Percentiles rank a stretch among this genome's conserved stretches.
Evolutionary conservation across 53 echinoderm and acorn worm genomes (phyloP).

Genomic region (Arbacia lixula): DNA sequence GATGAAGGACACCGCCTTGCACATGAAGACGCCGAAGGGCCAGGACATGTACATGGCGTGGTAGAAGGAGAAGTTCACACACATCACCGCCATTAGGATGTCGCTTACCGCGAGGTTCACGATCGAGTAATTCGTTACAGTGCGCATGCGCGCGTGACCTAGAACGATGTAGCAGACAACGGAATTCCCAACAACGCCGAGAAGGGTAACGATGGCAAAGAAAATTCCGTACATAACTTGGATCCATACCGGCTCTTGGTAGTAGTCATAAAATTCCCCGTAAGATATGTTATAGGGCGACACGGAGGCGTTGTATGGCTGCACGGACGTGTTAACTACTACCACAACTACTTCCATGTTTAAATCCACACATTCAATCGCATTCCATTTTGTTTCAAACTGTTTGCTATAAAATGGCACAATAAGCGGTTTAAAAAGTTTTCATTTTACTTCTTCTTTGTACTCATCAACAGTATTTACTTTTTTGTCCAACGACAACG

Average conservation of each 20-base stretch:
- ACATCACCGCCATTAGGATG: slow-evolving; percentile 88
- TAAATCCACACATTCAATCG: not conserved
- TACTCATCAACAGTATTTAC: no score
- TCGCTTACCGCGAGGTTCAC: slow-evolving; percentile 95
- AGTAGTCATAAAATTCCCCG: slow-evolving; percentile 36
- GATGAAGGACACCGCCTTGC: slow-evolving; percentile 80
- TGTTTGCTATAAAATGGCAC: no score
- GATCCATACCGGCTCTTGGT: slow-evolving; percentile 86
- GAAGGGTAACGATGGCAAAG: slow-evolving; percentile 78
- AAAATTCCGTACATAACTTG: slow-evolving; percentile 65
- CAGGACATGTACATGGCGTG: slow-evolving; percentile 79
- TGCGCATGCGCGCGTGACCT: slow-evolving; percentile 90
- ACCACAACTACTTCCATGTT: not conserved
- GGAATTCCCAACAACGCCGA: slow-evolving; percentile 88
- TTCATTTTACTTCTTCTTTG: no score
- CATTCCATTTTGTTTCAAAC: no score
- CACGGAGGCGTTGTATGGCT: not conserved
- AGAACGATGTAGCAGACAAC: slow-evolving; percentile 96
- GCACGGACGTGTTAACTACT: not conserved
- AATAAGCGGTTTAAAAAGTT: no score
- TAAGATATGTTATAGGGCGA: not conserved
- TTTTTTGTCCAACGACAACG: no score
- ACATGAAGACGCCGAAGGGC: slow-evolving; percentile 92
- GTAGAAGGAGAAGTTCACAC: slow-evolving; percentile 93
- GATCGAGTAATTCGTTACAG: slow-evolving; percentile 96